Percentiles rank a stretch among this genome's conserved stretches.
Evolutionary conservation across 2,888 invertebrate species (phyloP).

Genomic region (Argyresthia albistria): DNA sequence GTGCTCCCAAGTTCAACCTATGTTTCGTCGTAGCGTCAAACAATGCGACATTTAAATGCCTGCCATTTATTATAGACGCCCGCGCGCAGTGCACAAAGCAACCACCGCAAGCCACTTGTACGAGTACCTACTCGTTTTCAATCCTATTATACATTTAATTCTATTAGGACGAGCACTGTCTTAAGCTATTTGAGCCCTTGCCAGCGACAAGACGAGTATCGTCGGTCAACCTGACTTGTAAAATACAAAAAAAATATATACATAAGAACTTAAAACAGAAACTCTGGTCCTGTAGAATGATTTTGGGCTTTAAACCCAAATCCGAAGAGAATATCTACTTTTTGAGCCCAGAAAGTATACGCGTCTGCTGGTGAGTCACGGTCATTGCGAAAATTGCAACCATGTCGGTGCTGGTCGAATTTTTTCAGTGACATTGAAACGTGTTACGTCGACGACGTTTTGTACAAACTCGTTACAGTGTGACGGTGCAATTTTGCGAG

Average conservation of each 20-base stretch:
- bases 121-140: slow-evolving; percentile 15
- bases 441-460: background rate
- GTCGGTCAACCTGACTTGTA: background rate
- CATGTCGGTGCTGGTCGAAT: background rate
- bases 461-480: slow-evolving; percentile 34
- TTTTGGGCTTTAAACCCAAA: background rate
- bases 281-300: background rate
- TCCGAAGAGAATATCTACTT: slow-evolving; percentile 8
- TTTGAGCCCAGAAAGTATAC: slow-evolving; percentile 19
- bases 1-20: slow-evolving; percentile 53
- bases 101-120: background rate
- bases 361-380: slow-evolving; percentile 32
- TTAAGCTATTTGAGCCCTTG: slow-evolving; percentile 16
- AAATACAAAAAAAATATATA: background rate
- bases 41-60: slow-evolving; percentile 49
- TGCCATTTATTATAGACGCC: slow-evolving; percentile 39
- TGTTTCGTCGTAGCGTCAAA: slow-evolving; percentile 30
- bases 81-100: slow-evolving; percentile 21
- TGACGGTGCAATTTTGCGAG: slow-evolving; percentile 18
- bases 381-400: background rate
- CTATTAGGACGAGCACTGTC: slow-evolving; percentile 33
- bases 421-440: slow-evolving; percentile 20
- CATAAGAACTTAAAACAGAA: too few species aligned
- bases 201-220: slow-evolving; percentile 14
- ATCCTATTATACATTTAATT: slow-evolving; percentile 51